Evolutionary conservation across 92 coral and sea anemone species (phyloP).

Genomic region (Porites divaricata): DNA sequence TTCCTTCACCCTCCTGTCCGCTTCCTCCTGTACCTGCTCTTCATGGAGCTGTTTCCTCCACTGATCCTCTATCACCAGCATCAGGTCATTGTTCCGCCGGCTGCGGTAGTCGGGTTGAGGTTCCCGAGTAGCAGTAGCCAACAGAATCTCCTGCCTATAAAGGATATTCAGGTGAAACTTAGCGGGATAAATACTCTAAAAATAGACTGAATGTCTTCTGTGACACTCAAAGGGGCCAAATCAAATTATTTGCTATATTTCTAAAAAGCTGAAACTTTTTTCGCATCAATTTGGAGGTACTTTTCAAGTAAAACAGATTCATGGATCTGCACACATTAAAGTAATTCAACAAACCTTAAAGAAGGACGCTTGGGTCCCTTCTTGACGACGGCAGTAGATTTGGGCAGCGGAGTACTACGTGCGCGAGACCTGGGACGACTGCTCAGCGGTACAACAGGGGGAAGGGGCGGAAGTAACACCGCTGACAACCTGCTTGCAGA

Average conservation of each 20-base stretch:
- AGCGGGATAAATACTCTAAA: too few relatives aligned
- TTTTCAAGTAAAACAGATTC: too few relatives aligned
- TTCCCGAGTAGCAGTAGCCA: slow-evolving; percentile 85
- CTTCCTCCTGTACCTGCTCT: slow-evolving; percentile 77
- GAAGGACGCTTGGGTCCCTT: slow-evolving; percentile 74
- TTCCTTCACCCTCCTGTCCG: slow-evolving; percentile 62
- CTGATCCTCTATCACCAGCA: slow-evolving; percentile 87
- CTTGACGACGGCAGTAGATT: slow-evolving; percentile 37
- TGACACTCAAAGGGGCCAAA: too few relatives aligned
- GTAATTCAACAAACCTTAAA: slow-evolving; percentile 55
- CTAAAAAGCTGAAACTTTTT: too few relatives aligned
- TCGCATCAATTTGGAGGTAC: too few relatives aligned
- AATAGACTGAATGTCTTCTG: not conserved
- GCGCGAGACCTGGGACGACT: slow-evolving; percentile 65
- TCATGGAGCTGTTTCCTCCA: slow-evolving; percentile 94
- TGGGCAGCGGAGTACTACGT: slow-evolving; percentile 48
- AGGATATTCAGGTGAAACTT: not conserved
- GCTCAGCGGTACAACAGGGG: slow-evolving; percentile 66
- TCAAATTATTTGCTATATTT: too few relatives aligned
- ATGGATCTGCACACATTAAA: too few relatives aligned
- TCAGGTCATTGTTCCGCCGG: slow-evolving; percentile 85
- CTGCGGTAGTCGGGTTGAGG: slow-evolving; percentile 82
- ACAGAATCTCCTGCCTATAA: slow-evolving; percentile 84
- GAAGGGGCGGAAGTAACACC: slow-evolving; percentile 74
- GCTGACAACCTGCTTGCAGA: slow-evolving; percentile 79